Evolutionary conservation across 1,140 invertebrate genomes (phyloP).

Genomic region (Conus ventricosus): DNA sequence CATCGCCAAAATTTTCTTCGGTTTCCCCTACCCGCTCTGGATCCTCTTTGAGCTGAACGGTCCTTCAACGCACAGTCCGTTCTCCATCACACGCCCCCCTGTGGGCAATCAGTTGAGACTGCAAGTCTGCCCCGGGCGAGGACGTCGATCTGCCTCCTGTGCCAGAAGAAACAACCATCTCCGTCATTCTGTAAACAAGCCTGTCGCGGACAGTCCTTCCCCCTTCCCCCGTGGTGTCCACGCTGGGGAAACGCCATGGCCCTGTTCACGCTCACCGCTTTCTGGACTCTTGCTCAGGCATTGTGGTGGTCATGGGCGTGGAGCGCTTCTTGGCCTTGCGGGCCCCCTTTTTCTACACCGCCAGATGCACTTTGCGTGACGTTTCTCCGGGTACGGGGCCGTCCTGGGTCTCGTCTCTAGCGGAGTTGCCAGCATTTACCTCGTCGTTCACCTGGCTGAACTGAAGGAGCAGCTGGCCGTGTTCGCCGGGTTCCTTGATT

Average conservation of each 20-base stretch:
- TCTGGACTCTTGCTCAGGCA: slow-evolving; percentile 34
- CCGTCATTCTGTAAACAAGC: no score
- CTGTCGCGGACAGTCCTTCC: neutral
- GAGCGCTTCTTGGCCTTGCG: slow-evolving; percentile 27
- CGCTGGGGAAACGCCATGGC: neutral
- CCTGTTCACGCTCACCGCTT: slow-evolving; percentile 1
- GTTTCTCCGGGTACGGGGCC: neutral
- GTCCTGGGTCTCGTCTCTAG: neutral
- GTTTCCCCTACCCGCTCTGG: slow-evolving; percentile 18
- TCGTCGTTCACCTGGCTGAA: neutral
- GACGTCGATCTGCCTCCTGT: neutral
- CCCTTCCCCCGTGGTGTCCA: neutral
- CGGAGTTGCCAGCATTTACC: slow-evolving; percentile 1
- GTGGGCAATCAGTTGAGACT: no score
- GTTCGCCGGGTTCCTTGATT: slow-evolving; percentile 22
- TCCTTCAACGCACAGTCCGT: neutral
- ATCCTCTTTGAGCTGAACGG: neutral
- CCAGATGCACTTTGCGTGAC: neutral
- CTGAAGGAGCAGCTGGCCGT: neutral
- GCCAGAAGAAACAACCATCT: no score
- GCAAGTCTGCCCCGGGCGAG: neutral
- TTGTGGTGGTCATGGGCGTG: slow-evolving; percentile 33
- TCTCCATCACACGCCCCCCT: neutral
- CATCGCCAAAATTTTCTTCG: neutral
- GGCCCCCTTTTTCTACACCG: slow-evolving; percentile 33